Evolutionary conservation across 2,797 vertebrate genomes (phyloP), one percentile per base, ranked within the genome.

Genomic region (Squalus acanthias): DNA sequence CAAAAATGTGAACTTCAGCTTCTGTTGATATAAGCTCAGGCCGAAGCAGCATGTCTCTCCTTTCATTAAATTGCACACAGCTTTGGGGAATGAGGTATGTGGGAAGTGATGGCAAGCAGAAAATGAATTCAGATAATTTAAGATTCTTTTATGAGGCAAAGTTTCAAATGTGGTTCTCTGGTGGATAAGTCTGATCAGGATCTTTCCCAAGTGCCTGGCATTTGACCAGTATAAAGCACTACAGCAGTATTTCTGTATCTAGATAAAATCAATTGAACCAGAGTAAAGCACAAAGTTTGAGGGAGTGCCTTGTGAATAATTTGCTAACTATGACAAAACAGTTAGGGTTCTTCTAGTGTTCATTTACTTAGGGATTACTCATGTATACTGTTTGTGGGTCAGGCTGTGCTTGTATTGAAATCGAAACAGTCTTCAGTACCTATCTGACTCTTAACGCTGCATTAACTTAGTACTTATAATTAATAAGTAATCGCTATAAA

Each of bases 291-390:
- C 4, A 65, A 91, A 33, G 57, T 91, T 63, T 91, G 88, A 65
- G 57, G 82, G 57, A 63, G 88, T 91, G 57, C 29, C 57, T 91
- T 91, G 57, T 89, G 22, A 89, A 89, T 57, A 89, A 89, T 91
- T 91, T n/a, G 57, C 26, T 33, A 63, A 60, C 29, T 91, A 63
- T 20, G 88, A 33, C 20, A 91, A 57, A 89, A 63, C 57, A n/a
- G 53, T 57, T 60, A 33, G 26, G 88, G 63, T 4, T 76, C 9
- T 76, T 33, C 33, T 76, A 2, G 12, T 33, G 8, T n/a, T 50
- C 39, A 85, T 85, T 50, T 85, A 85, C 46, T 85, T 46, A 20
- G 20, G 46, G 20, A 50, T 85, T 85, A 50, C 20, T 85, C 46
- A 50, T 50, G 46, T 85, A 85, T 50, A 46, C 22, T n/a, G 26